Conservation (phyloP, 2,113 vertebrate genomes). For the Corythornis vintsioides region DNA sequence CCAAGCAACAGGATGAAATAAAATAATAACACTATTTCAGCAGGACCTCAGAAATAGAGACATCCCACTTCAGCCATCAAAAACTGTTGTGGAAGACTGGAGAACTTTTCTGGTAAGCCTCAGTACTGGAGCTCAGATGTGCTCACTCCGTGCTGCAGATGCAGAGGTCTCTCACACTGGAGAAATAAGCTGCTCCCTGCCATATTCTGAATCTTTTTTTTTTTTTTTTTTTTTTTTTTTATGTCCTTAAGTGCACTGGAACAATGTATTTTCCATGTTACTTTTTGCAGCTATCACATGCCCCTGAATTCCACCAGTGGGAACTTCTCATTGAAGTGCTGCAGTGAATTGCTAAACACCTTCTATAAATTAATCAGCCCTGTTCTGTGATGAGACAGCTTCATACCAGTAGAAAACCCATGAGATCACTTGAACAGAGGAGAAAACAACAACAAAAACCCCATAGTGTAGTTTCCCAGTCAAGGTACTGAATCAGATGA, state of each 20-base stretch:
- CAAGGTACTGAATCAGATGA: background rate
- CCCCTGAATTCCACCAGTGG: background rate
- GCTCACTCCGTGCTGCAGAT: background rate
- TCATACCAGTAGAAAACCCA: background rate
- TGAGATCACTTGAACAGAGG: rapidly evolving
- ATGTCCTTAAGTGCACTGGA: background rate
- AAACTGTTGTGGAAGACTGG: rapidly evolving
- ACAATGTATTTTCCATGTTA: constrained; percentile 49
- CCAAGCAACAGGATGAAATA: rapidly evolving
- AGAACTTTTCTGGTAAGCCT: background rate
- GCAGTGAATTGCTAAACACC: background rate
- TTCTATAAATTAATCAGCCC: background rate
- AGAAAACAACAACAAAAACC: background rate
- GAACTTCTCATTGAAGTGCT: rapidly evolving
- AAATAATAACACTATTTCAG: background rate
- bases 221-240: background rate
- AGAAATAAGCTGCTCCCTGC: background rate
- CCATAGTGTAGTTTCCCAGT: rapidly evolving
- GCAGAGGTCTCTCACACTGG: background rate
- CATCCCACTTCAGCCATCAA: background rate
- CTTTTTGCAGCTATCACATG: background rate
- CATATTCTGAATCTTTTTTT: background rate
- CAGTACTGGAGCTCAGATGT: background rate
- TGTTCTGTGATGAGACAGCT: background rate
- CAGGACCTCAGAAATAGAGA: background rate